These are phyloP conservation scores for Cynodonichthys magdalenae DNA, from an alignment of 2,797 vertebrate species.

Conservation along the genomic window DNA sequence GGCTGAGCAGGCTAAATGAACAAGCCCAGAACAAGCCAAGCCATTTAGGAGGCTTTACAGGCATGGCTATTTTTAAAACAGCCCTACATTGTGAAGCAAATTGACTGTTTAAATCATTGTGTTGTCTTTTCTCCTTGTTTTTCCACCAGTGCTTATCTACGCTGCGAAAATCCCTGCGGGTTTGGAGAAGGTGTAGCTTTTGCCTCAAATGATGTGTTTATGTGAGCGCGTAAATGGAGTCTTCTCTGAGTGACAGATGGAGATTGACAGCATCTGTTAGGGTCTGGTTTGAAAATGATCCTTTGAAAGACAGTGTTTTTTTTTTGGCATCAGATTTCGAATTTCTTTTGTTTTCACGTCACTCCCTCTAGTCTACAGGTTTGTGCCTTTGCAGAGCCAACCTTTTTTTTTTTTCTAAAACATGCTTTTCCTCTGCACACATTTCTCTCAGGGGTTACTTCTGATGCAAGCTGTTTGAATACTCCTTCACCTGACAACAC, in stretches of 20 bases:
- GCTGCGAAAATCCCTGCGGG: conserved; percentile 31
- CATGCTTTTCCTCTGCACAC: conserved; percentile 43
- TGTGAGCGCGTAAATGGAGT: conserved; percentile 13
- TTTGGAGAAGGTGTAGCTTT: background rate
- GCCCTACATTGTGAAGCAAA: conserved; percentile 43
- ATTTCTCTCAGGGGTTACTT: conserved; percentile 42
- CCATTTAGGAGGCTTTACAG: conserved; percentile 57
- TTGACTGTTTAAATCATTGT: conserved; percentile 47
- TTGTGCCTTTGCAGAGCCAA: conserved; percentile 37
- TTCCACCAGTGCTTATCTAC: conserved; percentile 14
- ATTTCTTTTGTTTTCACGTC: conserved; percentile 54
- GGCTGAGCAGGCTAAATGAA: conserved; percentile 62
- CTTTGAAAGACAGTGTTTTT: no score
- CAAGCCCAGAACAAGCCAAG: conserved; percentile 54
- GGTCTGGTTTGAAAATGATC: conserved; percentile 26
- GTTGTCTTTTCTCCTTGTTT: conserved; percentile 15
- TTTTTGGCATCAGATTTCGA: conserved; percentile 41
- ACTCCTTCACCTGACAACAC: conserved; percentile 40
- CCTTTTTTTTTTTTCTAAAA: conserved; percentile 7
- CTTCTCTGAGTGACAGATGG: conserved; percentile 31
- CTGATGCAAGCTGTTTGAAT: conserved; percentile 31
- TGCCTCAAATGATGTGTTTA: conserved; percentile 14
- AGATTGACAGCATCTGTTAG: conserved; percentile 46
- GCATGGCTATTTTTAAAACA: conserved; percentile 61
- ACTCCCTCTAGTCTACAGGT: conserved; percentile 28